Evolutionary conservation across 2,888 invertebrate genomes (phyloP).

Genomic region (Drosophila kambysellisi): DNA sequence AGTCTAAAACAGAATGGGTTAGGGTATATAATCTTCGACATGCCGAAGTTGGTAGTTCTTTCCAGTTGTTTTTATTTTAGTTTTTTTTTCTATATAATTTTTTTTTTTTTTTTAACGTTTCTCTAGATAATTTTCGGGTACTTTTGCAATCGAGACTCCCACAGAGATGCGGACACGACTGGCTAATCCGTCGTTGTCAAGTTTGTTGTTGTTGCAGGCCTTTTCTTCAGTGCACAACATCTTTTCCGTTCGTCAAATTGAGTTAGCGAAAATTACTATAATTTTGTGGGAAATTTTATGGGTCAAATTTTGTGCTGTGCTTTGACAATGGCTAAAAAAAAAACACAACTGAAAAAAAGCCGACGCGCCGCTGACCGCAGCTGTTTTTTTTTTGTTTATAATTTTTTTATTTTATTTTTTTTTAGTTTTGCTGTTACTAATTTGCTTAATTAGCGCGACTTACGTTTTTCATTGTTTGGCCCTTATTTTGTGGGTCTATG

Average conservation of each 20-base stretch:
- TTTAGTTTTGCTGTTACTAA: conserved; percentile 56
- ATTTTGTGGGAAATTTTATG: conserved; percentile 80
- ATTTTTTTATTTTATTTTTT: conserved; percentile 21
- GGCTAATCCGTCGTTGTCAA: conserved; percentile 12
- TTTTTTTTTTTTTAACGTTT: conserved; percentile 33
- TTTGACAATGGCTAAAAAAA: conserved; percentile 52
- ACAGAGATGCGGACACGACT: conserved; percentile 42
- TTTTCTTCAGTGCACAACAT: conserved; percentile 11
- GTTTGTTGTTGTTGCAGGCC: conserved; percentile 31
- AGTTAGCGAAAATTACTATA: conserved; percentile 78
- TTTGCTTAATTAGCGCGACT: conserved; percentile 74
- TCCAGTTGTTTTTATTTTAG: background rate
- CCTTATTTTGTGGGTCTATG: conserved; percentile 57
- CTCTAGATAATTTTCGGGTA: conserved; percentile 70
- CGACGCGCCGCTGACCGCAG: conserved; percentile 66
- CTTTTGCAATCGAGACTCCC: conserved; percentile 74
- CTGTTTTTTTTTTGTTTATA: conserved; percentile 24
- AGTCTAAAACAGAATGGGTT: background rate
- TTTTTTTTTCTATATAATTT: background rate
- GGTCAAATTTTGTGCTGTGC: conserved; percentile 69
- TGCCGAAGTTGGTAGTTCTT: background rate
- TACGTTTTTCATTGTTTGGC: conserved; percentile 50
- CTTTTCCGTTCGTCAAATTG: conserved; percentile 67
- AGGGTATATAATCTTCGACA: background rate
- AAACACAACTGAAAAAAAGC: conserved; percentile 29